phyloP scores from a whole-genome alignment of 2,113 vertebrate species.

The Hyperoodon ampullatus region DNA sequence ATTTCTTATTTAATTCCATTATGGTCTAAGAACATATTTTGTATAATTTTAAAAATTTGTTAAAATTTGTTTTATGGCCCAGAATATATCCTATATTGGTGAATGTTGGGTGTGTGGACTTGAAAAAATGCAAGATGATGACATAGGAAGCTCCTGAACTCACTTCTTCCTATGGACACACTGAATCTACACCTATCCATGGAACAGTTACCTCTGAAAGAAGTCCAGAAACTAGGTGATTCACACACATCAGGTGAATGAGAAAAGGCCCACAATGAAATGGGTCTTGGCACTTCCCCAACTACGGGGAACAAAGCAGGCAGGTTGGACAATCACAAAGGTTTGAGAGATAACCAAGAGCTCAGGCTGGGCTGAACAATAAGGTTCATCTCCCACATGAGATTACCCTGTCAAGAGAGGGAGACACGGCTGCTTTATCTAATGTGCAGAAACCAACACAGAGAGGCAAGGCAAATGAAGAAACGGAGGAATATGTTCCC shows the following conservation, averaged over 20 bases:
- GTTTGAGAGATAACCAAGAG: background rate
- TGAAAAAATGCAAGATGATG: background rate
- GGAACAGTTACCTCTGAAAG: background rate
- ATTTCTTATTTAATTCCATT: background rate
- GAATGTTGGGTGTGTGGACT: background rate
- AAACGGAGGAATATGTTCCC: background rate
- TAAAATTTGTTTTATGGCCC: background rate
- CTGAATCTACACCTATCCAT: background rate
- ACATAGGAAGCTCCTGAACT: background rate
- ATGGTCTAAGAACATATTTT: background rate
- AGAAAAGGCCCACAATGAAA: background rate
- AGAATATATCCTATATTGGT: background rate
- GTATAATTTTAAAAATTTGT: background rate
- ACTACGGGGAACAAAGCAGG: background rate
- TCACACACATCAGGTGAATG: background rate
- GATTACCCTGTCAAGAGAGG: background rate
- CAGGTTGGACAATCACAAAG: background rate
- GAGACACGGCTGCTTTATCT: background rate
- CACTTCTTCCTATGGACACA: background rate
- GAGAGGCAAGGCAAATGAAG: background rate
- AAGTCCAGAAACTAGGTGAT: background rate
- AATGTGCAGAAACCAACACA: background rate
- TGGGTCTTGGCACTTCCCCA: background rate
- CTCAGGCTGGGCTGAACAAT: background rate
- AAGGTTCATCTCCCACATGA: background rate